Base-by-base conservation (phyloP, 2,888 invertebrate species). In the Notodonta dromedarius region DNA sequence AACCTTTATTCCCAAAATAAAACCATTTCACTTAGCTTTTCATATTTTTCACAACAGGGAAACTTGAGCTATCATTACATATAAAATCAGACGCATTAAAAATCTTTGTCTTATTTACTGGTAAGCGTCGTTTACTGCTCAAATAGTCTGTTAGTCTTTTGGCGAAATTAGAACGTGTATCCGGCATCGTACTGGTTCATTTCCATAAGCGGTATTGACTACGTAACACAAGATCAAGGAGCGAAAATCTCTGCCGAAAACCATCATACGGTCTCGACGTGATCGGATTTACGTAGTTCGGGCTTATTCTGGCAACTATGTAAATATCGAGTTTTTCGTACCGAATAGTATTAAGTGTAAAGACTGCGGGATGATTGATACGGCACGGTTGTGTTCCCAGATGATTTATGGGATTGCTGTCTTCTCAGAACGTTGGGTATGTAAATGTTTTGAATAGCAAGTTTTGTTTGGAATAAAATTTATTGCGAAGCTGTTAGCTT, bases 271-370 rank as follows among this genome's bases (percentile, higher is more conserved):
- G 81, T 76, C 76, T 67, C 79, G 78, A 86, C 90, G 89, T 88
- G 90, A 89, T 88, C 80, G 74, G 79, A 88, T 90, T 90, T 88
- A 83, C 89, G 89, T 90, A 90, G 89, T 85, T 86, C 78, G 79
- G 78, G 78, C 70, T 74, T 78, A 71, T 71, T 65, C 73, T 73
- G 73, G 69, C 76, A 78, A 82, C 83, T 82, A 82, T 85, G 84
- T 81, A 87, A 84, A 85, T 85, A 70, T 69, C 62, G 76, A 82
- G 77, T 82, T 82, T 85, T 87, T 86, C 81, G 63, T 77, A 73
- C 60, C 74, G 24, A 24, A 24, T 24, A 24, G 24, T 24, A 24
- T 24, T 24, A 24, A 24, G 24, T 24, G 35, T 35, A 35, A 84
- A 83, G 79, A 81, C 78, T 76, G 24, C 24, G 40, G 79, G 76